These are phyloP conservation scores for Caenorhabditis sulstoni DNA, from an alignment of 2,888 invertebrate species.

Conservation along the genomic window DNA sequence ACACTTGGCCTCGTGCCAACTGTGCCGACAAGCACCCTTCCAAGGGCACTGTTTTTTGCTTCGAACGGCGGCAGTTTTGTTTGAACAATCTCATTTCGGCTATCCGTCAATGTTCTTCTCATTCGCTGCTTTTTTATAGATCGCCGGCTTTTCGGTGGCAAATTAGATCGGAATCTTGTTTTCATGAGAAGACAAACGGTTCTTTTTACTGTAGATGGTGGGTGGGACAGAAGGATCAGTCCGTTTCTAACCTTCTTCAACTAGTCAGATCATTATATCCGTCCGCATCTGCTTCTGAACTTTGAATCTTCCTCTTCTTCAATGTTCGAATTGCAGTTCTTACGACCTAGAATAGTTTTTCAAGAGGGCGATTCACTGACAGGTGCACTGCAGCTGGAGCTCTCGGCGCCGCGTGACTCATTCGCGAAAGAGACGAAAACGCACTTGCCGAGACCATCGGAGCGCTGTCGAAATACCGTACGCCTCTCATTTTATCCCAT, in stretches of 20 bases:
- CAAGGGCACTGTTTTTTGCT: conserved; percentile 39
- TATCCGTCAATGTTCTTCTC: conserved; percentile 37
- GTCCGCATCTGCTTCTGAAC: too few relatives aligned
- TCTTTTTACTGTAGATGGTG: neutral
- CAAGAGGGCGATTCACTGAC: neutral
- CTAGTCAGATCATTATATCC: too few relatives aligned
- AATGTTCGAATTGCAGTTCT: too few relatives aligned
- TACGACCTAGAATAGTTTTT: neutral
- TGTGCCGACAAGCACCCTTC: conserved; percentile 42
- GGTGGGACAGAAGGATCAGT: too few relatives aligned
- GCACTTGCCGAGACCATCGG: neutral
- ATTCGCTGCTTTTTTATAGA: neutral
- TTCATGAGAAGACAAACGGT: neutral
- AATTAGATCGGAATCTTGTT: conserved; percentile 19
- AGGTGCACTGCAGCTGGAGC: conserved; percentile 3
- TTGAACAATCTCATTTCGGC: conserved; percentile 47
- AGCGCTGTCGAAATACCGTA: neutral
- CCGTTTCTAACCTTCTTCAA: too few relatives aligned
- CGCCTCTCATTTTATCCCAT: too few relatives aligned
- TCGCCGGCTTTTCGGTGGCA: conserved; percentile 1
- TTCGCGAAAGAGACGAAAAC: neutral
- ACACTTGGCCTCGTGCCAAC: conserved; percentile 50
- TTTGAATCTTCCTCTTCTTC: too few relatives aligned
- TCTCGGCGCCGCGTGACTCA: neutral
- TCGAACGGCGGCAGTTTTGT: conserved; percentile 40